Evolutionary conservation across 2,113 vertebrate species (phyloP), one percentile per base, ranked within the genome.

Genomic region (Platanista minor): DNA sequence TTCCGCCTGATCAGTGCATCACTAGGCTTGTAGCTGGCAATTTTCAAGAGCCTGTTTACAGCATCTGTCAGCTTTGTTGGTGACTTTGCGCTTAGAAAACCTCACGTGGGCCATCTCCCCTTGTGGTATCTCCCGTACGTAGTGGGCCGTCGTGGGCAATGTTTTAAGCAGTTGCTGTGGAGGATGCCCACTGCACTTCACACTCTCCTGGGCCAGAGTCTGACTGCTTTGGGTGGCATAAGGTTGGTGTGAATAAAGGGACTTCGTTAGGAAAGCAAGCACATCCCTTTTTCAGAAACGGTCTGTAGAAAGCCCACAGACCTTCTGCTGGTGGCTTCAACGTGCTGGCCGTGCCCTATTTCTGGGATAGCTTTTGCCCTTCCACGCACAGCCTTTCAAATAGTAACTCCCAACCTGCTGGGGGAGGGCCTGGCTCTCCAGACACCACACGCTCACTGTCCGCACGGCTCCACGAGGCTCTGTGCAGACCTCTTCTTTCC

Each of bases 81-180:
- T 25, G 61, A 59, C 31, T 43, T 49, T 12, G 25, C 23, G 20
- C 74, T 33, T 1, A 39, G 59, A 31, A 54, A 78, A 9, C 75
- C 17, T 1, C 3, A 0, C 14, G 20, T 2, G 14, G 52, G 71
- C 5, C 1, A 0, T n/a, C 39, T 77, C 33, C 64, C 90, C 23
- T 0, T 1, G 23, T 10, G 5, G 25, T 9, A 0, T 18, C 29
- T 15, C 77, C 49, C 23, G n/a, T 8, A 18, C 64, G 12, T 2
- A 1, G 39, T 10, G 18, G 43, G 86, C 57, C 15, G 31, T 8
- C 3, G 33, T 29, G 41, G n/a, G 41, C 21, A 18, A 11, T 4
- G 18, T 25, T 27, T 78, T n/a, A 25, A 77, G 3, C 0, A 5
- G 72, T 12, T n/a, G 11, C 21, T 33, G 4, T 3, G 10, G 57